Percentiles rank a stretch among this genome's conserved stretches.
Evolutionary conservation across 2,888 invertebrate genomes (phyloP).

Genomic region (Neuroscelio doddi): DNA sequence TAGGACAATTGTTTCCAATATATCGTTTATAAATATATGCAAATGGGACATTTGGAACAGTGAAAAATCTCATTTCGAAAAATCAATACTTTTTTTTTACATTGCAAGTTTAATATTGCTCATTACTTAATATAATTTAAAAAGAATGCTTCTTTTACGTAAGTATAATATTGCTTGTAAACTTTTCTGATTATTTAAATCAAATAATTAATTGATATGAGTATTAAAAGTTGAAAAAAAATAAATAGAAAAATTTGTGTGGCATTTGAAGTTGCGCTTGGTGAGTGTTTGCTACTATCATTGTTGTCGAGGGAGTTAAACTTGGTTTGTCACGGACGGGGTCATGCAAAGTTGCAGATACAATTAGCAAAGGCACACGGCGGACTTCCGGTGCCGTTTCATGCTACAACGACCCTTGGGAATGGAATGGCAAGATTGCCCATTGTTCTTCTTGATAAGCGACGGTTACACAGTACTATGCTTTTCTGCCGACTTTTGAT

Average conservation of each 20-base stretch:
- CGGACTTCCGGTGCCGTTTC: constrained; percentile 68
- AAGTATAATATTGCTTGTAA: too few relatives aligned
- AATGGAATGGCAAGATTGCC: constrained; percentile 64
- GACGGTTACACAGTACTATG: constrained; percentile 45
- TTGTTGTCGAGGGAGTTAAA: constrained; percentile 41
- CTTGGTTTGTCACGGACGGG: constrained; percentile 47
- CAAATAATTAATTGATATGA: constrained; percentile 5
- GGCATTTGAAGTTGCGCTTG: constrained; percentile 21
- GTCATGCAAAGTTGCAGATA: constrained; percentile 65
- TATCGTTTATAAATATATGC: too few relatives aligned
- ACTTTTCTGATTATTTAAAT: too few relatives aligned
- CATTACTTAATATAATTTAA: background rate
- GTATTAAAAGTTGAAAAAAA: constrained; percentile 13
- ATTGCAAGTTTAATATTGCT: too few relatives aligned
- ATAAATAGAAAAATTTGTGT: constrained; percentile 16
- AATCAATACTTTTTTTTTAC: too few relatives aligned
- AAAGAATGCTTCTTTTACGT: too few relatives aligned
- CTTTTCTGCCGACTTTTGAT: constrained; percentile 46
- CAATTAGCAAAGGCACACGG: constrained; percentile 68
- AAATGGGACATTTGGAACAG: too few relatives aligned
- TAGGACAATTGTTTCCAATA: too few relatives aligned
- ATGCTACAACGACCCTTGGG: constrained; percentile 65
- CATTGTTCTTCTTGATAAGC: constrained; percentile 61
- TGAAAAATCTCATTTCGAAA: too few relatives aligned
- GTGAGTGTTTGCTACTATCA: constrained; percentile 20